Conservation (phyloP, 2,888 invertebrate species). For the Meiosimyza platycephala region DNA sequence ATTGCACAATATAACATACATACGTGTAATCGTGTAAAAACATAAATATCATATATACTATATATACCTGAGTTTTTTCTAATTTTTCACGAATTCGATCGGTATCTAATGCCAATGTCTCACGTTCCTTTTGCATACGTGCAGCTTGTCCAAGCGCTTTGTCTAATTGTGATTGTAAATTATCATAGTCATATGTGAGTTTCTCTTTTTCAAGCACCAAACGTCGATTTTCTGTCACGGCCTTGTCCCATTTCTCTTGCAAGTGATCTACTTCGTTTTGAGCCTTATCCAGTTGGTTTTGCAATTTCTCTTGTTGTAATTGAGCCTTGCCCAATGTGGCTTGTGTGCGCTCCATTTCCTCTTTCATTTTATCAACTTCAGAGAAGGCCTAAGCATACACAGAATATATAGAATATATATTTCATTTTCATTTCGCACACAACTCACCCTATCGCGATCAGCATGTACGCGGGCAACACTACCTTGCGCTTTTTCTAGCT, state of each 20-base stretch:
- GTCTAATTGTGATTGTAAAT: conserved; percentile 89
- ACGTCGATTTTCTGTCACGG: conserved; percentile 83
- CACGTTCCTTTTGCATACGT: conserved; percentile 90
- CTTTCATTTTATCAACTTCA: conserved; percentile 86
- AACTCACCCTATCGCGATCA: conserved; percentile 80
- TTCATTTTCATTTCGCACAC: not conserved
- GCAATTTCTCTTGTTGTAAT: conserved; percentile 90
- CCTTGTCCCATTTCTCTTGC: conserved; percentile 88
- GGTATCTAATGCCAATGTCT: conserved; percentile 83
- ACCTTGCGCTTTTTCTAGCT: conserved; percentile 87
- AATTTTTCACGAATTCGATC: conserved; percentile 89
- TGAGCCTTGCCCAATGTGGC: conserved; percentile 92
- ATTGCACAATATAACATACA: conserved; percentile 21
- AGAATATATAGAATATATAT: not conserved
- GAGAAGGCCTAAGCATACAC: conserved; percentile 71
- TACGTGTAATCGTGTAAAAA: no score
- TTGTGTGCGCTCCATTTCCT: conserved; percentile 89
- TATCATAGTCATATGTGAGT: conserved; percentile 89
- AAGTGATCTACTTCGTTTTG: conserved; percentile 91
- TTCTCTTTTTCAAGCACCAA: conserved; percentile 87
- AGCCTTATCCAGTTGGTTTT: conserved; percentile 87
- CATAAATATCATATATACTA: not conserved
- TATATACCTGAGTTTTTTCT: conserved; percentile 85
- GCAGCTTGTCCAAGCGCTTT: conserved; percentile 89
- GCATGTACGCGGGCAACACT: conserved; percentile 86